phyloP scores from a whole-genome alignment of 2,113 vertebrate species.

The Pholis gunnellus region DNA sequence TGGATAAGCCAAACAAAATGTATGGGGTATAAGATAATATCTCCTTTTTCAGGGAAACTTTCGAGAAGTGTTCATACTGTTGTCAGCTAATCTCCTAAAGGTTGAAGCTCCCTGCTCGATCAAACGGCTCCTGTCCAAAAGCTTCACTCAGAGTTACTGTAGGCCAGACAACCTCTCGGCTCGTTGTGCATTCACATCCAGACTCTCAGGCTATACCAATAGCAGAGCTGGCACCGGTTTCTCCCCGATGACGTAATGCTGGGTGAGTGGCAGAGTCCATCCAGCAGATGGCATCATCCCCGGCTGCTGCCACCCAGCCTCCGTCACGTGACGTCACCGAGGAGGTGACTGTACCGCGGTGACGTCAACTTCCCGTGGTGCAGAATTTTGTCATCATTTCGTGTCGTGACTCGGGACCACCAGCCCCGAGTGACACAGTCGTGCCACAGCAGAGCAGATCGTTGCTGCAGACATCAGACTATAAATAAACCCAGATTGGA shows the following conservation, averaged over 20 bases:
- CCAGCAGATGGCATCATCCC: slow-evolving; percentile 73
- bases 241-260: slow-evolving; percentile 69
- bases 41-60: not conserved
- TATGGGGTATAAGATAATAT: not conserved
- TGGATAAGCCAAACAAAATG: not conserved
- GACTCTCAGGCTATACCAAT: slow-evolving; percentile 44
- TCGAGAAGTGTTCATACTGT: not conserved
- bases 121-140: slow-evolving; percentile 3
- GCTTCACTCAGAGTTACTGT: not conserved
- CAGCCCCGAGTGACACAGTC: slow-evolving; percentile 44
- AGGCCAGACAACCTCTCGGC: not conserved
- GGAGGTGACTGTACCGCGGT: slow-evolving; percentile 59
- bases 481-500: slow-evolving; percentile 18
- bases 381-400: slow-evolving; percentile 77
- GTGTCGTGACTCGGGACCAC: slow-evolving; percentile 74
- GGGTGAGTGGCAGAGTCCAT: slow-evolving; percentile 32
- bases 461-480: slow-evolving; percentile 34
- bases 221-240: slow-evolving; percentile 48
- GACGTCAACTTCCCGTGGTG: slow-evolving; percentile 77
- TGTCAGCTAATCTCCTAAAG: not conserved
- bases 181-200: slow-evolving; percentile 50
- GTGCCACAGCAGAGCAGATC: slow-evolving; percentile 33
- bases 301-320: slow-evolving; percentile 12
- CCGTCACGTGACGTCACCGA: slow-evolving; percentile 68
- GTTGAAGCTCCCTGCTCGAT: not conserved